These are phyloP conservation scores for Limnephilus rhombicus DNA, from an alignment of 2,888 invertebrate species.

Conservation along the genomic window DNA sequence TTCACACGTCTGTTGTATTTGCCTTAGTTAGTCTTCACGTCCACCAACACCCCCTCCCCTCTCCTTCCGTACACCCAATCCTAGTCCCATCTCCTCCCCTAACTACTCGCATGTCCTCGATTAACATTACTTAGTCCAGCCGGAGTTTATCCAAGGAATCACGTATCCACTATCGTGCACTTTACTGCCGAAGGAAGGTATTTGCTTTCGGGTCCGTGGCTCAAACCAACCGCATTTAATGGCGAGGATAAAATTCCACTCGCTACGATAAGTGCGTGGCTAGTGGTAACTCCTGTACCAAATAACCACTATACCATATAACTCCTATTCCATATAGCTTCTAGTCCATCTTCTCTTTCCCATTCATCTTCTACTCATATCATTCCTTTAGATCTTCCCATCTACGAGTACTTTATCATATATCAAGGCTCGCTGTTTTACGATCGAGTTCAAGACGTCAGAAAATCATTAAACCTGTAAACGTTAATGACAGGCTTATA, in stretches of 20 bases:
- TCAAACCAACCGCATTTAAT: conserved; percentile 57
- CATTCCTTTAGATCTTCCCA: background rate
- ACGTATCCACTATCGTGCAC: conserved; percentile 63
- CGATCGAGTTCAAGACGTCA: background rate
- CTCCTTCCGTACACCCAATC: background rate
- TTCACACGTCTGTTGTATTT: conserved; percentile 1
- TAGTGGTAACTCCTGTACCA: background rate
- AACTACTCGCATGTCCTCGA: conserved; percentile 47
- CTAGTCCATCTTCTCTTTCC: background rate
- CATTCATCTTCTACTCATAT: background rate
- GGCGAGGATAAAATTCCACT: conserved; percentile 57
- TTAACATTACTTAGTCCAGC: conserved; percentile 55
- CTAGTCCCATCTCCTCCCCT: conserved; percentile 13
- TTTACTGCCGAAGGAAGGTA: conserved; percentile 53
- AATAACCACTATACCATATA: background rate
- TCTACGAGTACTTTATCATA: background rate
- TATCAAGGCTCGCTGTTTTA: background rate
- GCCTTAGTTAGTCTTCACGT: background rate
- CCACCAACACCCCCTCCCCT: background rate
- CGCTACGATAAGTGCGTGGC: conserved; percentile 44
- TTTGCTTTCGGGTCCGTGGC: conserved; percentile 57
- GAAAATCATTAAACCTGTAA: background rate
- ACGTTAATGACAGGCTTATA: background rate
- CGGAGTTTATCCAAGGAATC: conserved; percentile 60
- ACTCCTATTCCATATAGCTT: background rate